Percentiles rank a stretch among this genome's conserved stretches.
These are phyloP conservation scores for Rutilus rutilus DNA, from an alignment of 2,113 vertebrate genomes.

Conservation along the genomic window DNA sequence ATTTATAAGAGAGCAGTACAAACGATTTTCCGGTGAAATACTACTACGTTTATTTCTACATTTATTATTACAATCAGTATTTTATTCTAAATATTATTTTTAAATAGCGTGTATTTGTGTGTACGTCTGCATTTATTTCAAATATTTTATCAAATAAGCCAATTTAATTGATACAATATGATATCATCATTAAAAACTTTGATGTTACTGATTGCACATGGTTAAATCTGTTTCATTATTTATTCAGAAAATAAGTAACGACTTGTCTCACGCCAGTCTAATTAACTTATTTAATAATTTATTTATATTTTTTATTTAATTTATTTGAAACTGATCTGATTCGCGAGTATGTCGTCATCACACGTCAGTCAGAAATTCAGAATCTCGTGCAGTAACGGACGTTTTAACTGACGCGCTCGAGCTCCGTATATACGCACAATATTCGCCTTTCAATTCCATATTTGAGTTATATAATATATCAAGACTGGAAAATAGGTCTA, in stretches of 20 bases:
- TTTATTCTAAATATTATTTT: background rate
- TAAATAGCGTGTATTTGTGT: background rate
- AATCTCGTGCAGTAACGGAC: background rate
- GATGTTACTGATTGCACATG: background rate
- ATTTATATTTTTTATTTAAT: background rate
- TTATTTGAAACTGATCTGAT: background rate
- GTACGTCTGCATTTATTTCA: too few relatives aligned
- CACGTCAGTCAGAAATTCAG: background rate
- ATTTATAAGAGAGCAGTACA: background rate
- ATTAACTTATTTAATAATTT: background rate
- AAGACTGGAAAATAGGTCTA: background rate
- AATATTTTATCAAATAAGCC: too few relatives aligned
- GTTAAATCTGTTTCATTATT: background rate
- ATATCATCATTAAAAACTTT: background rate
- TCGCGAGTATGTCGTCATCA: background rate
- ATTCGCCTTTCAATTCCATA: background rate
- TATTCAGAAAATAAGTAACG: background rate
- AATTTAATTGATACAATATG: too few relatives aligned
- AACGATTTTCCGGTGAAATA: background rate
- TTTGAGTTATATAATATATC: background rate
- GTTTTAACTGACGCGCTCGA: background rate
- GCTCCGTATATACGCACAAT: background rate
- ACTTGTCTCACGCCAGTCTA: background rate
- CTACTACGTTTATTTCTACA: background rate
- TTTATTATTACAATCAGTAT: too few relatives aligned